Conservation (phyloP, 2,888 invertebrate genomes). For the Enchytraeus crypticus region DNA sequence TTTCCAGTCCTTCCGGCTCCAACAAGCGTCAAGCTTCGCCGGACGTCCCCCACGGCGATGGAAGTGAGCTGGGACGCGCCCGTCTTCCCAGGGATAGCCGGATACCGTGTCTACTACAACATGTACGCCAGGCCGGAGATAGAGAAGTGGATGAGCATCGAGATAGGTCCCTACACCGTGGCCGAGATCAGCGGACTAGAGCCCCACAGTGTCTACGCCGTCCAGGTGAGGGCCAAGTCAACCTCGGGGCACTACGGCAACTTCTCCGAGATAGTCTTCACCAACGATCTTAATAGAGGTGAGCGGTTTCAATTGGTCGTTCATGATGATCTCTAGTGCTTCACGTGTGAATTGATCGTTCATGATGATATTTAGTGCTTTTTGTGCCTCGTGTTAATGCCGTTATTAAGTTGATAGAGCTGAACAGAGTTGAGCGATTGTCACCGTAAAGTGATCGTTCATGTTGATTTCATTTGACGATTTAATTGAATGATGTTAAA, state of each 20-base stretch:
- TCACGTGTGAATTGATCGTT: no score
- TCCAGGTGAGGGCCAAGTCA: conserved; percentile 40
- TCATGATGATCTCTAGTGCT: no score
- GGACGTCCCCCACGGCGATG: conserved; percentile 82
- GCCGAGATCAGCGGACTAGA: conserved; percentile 37
- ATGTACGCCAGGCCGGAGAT: conserved; percentile 36
- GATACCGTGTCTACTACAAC: conserved; percentile 44
- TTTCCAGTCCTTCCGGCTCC: conserved; percentile 89
- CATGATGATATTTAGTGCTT: no score
- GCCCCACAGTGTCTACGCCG: conserved; percentile 35
- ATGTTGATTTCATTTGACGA: no score
- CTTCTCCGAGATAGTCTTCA: conserved; percentile 32
- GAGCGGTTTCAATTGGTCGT: no score
- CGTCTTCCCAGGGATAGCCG: conserved; percentile 43
- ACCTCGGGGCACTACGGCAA: conserved; percentile 41
- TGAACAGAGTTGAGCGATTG: no score
- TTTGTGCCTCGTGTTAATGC: no score
- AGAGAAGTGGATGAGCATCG: conserved; percentile 39
- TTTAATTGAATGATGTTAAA: no score
- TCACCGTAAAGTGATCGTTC: no score
- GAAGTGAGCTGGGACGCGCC: conserved; percentile 62
- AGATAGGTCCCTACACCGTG: conserved; percentile 38
- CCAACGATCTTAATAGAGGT: conserved; percentile 8
- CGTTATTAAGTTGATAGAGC: no score
- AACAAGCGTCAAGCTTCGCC: conserved; percentile 80